These are phyloP conservation scores for Oedothorax gibbosus DNA, from an alignment of 1,140 invertebrate genomes.

Conservation along the genomic window DNA sequence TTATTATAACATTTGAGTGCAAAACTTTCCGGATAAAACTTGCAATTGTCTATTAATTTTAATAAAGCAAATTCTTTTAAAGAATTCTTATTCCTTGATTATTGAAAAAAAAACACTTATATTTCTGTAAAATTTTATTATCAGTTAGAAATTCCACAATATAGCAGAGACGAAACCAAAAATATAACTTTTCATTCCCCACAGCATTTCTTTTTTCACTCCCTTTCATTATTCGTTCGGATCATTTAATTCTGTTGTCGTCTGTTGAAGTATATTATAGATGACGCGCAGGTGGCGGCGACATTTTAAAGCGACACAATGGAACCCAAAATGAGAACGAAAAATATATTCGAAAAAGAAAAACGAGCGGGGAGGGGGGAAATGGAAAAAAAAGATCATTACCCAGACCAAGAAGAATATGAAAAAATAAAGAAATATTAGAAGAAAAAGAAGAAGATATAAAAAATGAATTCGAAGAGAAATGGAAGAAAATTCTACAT, in stretches of 20 bases:
- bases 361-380: conserved; percentile 5
- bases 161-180: background rate
- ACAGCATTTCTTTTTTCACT: conserved; percentile 18
- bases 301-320: conserved; percentile 61
- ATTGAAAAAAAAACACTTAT: too few relatives aligned
- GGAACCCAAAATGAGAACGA: conserved; percentile 59
- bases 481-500: conserved; percentile 61
- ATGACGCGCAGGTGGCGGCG: conserved; percentile 57
- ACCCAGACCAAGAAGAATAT: conserved; percentile 41
- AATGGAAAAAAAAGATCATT: conserved; percentile 58
- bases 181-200: conserved; percentile 46
- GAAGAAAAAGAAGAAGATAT: conserved; percentile 44
- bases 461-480: conserved; percentile 61
- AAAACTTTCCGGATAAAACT: too few relatives aligned
- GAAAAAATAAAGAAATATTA: conserved; percentile 28
- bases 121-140: too few relatives aligned
- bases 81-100: too few relatives aligned
- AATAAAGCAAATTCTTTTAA: too few relatives aligned
- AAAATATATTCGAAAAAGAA: conserved; percentile 56
- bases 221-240: conserved; percentile 51
- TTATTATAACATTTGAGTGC: too few relatives aligned
- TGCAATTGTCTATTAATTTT: too few relatives aligned
- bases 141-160: too few relatives aligned
- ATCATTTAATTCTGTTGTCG: conserved; percentile 61
- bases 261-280: conserved; percentile 60